Evolutionary conservation across 2,888 invertebrate genomes (phyloP).

Genomic region (Epirrhoe tristata): DNA sequence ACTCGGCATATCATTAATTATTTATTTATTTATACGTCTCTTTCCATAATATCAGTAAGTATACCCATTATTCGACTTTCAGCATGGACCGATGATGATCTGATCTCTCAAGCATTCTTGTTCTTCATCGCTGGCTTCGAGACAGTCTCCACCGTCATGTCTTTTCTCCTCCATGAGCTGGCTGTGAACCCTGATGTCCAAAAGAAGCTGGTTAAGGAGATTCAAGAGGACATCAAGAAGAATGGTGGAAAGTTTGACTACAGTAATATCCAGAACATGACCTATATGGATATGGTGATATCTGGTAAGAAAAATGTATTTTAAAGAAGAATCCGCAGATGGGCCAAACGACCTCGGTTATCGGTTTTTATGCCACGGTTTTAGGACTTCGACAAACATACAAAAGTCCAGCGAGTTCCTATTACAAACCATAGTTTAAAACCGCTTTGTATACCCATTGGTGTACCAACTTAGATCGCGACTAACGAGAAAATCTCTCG

Average conservation of each 20-base stretch:
- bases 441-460: background rate
- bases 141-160: conserved; percentile 69
- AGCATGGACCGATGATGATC: conserved; percentile 70
- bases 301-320: conserved; percentile 65
- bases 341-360: too few relatives aligned
- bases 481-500: too few relatives aligned
- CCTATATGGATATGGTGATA: conserved; percentile 86
- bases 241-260: conserved; percentile 70
- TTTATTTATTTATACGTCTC: too few relatives aligned
- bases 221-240: conserved; percentile 71
- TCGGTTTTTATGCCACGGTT: too few relatives aligned
- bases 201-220: conserved; percentile 79
- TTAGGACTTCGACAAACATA: too few relatives aligned
- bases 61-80: conserved; percentile 31
- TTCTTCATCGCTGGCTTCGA: conserved; percentile 85
- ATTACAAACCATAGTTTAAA: too few relatives aligned
- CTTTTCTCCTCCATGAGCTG: conserved; percentile 83
- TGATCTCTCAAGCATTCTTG: conserved; percentile 75
- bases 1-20: too few relatives aligned
- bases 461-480: too few relatives aligned
- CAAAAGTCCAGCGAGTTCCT: too few relatives aligned
- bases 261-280: conserved; percentile 78
- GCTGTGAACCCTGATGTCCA: conserved; percentile 85
- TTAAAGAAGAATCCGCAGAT: too few relatives aligned
- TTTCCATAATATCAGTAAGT: too few relatives aligned